Evolutionary conservation across 2,113 vertebrate species (phyloP).

Genomic region (Oncorhynchus masou): DNA sequence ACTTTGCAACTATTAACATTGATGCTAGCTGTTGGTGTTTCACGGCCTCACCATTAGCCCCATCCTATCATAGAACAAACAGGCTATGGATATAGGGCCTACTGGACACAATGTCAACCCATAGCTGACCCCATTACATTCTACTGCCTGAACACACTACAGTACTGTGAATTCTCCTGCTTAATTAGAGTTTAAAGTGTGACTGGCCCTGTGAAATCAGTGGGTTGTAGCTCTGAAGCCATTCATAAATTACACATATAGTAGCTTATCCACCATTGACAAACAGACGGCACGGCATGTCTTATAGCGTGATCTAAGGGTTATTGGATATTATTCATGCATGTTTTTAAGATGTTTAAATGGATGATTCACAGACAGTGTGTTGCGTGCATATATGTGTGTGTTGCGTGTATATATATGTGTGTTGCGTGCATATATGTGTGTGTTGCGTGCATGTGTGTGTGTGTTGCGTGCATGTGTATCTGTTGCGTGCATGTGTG

Average conservation of each 20-base stretch:
- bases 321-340: neutral
- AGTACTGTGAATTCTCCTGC: constrained; percentile 20
- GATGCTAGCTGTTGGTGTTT: constrained; percentile 11
- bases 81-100: neutral
- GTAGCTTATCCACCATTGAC: neutral
- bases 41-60: neutral
- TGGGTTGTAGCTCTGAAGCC: neutral
- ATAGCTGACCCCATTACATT: constrained; percentile 2
- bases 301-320: neutral
- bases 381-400: too few relatives aligned
- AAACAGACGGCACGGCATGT: neutral
- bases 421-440: too few relatives aligned
- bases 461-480: neutral
- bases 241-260: neutral
- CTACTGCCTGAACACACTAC: constrained; percentile 8
- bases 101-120: constrained; percentile 15
- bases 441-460: neutral
- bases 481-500: too few relatives aligned
- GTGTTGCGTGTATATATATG: too few relatives aligned
- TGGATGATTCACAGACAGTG: neutral
- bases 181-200: constrained; percentile 30
- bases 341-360: neutral
- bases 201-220: neutral
- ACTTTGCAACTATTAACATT: constrained; percentile 4
- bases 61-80: constrained; percentile 3